These are phyloP conservation scores for Pseudopleuronectes americanus DNA, from an alignment of 2,797 vertebrate species.

Conservation along the genomic window DNA sequence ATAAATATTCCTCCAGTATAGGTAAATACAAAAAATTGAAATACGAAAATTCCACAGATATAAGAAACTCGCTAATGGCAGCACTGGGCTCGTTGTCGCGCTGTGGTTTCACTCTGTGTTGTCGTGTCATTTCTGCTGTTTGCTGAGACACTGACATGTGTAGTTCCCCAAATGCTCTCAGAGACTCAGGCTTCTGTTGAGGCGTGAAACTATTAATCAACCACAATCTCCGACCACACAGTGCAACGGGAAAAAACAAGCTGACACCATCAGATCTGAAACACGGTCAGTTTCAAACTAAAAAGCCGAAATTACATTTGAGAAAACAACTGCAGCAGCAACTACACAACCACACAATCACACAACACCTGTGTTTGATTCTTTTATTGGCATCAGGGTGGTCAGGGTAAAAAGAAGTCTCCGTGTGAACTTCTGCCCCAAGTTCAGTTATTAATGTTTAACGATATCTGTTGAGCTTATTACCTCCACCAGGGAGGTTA, in stretches of 20 bases:
- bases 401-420: constrained; percentile 14
- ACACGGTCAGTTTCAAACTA: no score
- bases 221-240: constrained; percentile 47
- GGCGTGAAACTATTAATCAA: constrained; percentile 72
- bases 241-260: constrained; percentile 19
- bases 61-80: neutral
- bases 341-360: constrained; percentile 1
- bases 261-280: constrained; percentile 45
- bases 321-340: neutral
- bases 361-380: constrained; percentile 36
- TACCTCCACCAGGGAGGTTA: no score
- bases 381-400: constrained; percentile 58
- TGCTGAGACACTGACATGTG: neutral
- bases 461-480: neutral
- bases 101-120: constrained; percentile 52
- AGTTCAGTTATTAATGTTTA: neutral
- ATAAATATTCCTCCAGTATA: neutral
- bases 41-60: neutral
- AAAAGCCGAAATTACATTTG: constrained; percentile 38
- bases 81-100: constrained; percentile 11
- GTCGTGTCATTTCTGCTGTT: constrained; percentile 36
- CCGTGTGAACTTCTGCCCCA: neutral
- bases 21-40: neutral
- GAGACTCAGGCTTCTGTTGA: constrained; percentile 45
- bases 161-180: constrained; percentile 4